These are phyloP conservation scores for Hippocampus kuda DNA, from an alignment of 2,797 vertebrate species.

Conservation along the genomic window DNA sequence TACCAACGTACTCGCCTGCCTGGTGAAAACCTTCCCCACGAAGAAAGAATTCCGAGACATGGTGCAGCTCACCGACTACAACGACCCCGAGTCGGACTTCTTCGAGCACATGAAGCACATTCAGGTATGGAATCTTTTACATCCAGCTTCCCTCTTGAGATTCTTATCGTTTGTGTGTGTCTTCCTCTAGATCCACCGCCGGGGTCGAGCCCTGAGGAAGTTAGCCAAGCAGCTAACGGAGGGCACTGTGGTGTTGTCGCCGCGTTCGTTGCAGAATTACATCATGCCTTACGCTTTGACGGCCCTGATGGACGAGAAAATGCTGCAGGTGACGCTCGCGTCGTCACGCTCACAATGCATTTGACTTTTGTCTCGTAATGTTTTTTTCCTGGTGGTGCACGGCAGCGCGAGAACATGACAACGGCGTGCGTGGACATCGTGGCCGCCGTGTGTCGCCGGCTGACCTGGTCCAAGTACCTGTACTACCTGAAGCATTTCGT, in stretches of 20 bases:
- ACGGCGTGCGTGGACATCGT: constrained; percentile 82
- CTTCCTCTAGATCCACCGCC: constrained; percentile 71
- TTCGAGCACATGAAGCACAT: constrained; percentile 99
- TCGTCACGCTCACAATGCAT: too few relatives aligned
- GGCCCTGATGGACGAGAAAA: constrained; percentile 80
- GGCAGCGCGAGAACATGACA: constrained; percentile 85
- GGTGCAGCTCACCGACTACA: constrained; percentile 82
- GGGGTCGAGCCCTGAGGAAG: constrained; percentile 85
- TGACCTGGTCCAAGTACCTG: constrained; percentile 90
- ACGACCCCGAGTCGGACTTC: constrained; percentile 91
- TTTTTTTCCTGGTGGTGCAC: neutral
- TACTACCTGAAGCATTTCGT: constrained; percentile 88
- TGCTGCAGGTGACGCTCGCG: constrained; percentile 76
- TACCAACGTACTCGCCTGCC: constrained; percentile 81
- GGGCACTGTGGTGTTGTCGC: constrained; percentile 71
- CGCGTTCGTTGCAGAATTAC: constrained; percentile 88
- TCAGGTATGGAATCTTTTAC: constrained; percentile 69
- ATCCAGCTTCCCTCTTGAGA: too few relatives aligned
- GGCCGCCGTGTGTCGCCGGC: constrained; percentile 81
- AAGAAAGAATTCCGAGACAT: constrained; percentile 83
- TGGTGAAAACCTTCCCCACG: constrained; percentile 81
- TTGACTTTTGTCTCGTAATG: neutral
- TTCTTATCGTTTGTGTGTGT: neutral
- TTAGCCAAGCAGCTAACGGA: constrained; percentile 85
- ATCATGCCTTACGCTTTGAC: constrained; percentile 92